These are phyloP conservation scores for Eupithecia pulchellata DNA, from an alignment of 2,888 invertebrate genomes.

Conservation along the genomic window DNA sequence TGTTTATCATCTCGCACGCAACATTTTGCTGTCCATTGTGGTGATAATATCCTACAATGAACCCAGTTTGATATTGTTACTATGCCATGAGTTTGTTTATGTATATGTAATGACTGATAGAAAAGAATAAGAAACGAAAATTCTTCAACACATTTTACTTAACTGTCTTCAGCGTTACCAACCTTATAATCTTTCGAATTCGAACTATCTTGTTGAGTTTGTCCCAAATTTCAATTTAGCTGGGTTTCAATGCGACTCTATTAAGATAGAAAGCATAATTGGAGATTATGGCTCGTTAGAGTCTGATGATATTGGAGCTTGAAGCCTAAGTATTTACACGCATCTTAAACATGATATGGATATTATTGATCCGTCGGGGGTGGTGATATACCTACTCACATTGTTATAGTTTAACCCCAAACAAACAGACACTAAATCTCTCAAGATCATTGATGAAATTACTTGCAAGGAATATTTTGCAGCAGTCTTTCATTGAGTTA, in stretches of 20 bases:
- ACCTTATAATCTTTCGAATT: neutral
- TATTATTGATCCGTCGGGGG: neutral
- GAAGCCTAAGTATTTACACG: neutral
- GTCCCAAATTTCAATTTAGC: neutral
- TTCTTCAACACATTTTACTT: neutral
- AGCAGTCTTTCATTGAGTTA: constrained; percentile 27
- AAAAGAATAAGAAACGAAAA: neutral
- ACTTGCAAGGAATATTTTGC: constrained; percentile 15
- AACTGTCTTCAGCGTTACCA: neutral
- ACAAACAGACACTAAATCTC: neutral
- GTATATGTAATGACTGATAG: neutral
- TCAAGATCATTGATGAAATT: constrained; percentile 5
- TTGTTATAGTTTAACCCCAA: neutral
- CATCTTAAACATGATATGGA: neutral
- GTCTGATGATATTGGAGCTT: neutral
- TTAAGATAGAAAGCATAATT: neutral
- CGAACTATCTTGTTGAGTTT: neutral
- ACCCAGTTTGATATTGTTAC: constrained; percentile 3
- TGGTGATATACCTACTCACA: neutral
- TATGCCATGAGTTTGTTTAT: neutral
- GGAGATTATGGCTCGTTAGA: neutral
- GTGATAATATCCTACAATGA: constrained; percentile 9
- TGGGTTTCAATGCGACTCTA: neutral
- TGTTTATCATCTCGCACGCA: constrained; percentile 16
- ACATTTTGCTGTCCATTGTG: constrained; percentile 20